Evolutionary conservation across 2,888 invertebrate genomes (phyloP).

Genomic region (Meandrusa payeni): DNA sequence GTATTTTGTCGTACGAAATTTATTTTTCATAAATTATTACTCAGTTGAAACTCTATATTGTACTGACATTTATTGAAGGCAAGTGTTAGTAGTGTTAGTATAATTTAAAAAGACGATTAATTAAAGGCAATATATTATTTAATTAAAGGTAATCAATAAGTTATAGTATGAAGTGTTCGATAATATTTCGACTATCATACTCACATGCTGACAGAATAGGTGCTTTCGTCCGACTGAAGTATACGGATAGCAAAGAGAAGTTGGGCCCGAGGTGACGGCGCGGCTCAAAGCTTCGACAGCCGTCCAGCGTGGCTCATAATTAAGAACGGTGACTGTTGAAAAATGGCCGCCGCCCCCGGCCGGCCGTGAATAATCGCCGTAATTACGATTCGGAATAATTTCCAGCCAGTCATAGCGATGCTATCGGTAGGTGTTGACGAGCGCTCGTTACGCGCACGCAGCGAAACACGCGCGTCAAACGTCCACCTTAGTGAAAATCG

Average conservation of each 20-base stretch:
- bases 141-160: too few relatives aligned
- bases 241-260: slow-evolving; percentile 53
- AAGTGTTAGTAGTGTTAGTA: too few relatives aligned
- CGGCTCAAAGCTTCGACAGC: slow-evolving; percentile 79
- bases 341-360: slow-evolving; percentile 81
- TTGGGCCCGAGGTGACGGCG: slow-evolving; percentile 76
- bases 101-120: too few relatives aligned
- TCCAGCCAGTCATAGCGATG: slow-evolving; percentile 81
- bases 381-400: slow-evolving; percentile 81
- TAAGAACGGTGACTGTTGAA: slow-evolving; percentile 82
- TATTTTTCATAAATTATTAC: neutral
- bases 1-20: slow-evolving; percentile 32
- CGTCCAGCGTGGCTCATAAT: slow-evolving; percentile 79
- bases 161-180: neutral
- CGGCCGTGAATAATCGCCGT: slow-evolving; percentile 81
- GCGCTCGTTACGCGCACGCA: slow-evolving; percentile 76
- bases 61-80: too few relatives aligned
- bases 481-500: slow-evolving; percentile 53
- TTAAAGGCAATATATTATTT: too few relatives aligned
- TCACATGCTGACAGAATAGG: slow-evolving; percentile 26
- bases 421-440: slow-evolving; percentile 80
- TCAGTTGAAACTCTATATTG: too few relatives aligned
- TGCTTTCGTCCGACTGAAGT: slow-evolving; percentile 38
- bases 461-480: slow-evolving; percentile 34
- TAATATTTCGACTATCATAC: neutral